These are phyloP conservation scores for Leptestheria dahalacensis DNA, from an alignment of 1,140 invertebrate genomes.

Conservation along the genomic window DNA sequence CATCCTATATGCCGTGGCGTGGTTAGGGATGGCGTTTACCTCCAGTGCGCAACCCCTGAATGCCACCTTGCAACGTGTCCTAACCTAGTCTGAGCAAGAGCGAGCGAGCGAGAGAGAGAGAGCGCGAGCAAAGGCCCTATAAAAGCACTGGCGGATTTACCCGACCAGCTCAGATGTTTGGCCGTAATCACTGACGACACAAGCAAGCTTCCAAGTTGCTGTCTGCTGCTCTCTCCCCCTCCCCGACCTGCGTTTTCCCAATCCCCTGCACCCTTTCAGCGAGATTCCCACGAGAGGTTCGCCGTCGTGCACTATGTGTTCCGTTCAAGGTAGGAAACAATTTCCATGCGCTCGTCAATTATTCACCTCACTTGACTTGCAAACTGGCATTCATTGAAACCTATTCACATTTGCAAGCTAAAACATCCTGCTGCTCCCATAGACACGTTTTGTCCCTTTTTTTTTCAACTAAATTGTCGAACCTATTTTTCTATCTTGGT, in stretches of 20 bases:
- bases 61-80: too few species aligned
- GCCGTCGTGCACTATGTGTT: background rate
- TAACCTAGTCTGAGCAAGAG: too few species aligned
- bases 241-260: background rate
- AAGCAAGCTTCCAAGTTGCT: too few species aligned
- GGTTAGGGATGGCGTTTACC: too few species aligned
- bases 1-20: too few species aligned
- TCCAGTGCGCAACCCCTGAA: too few species aligned
- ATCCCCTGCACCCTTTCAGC: background rate
- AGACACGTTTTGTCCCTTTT: background rate
- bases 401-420: background rate
- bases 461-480: background rate
- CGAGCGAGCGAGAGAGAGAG: too few species aligned
- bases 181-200: background rate
- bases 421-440: background rate
- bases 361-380: background rate
- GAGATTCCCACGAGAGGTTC: background rate
- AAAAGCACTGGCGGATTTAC: background rate
- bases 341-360: background rate
- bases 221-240: background rate
- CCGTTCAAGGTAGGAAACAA: background rate
- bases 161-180: background rate
- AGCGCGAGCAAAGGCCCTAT: background rate
- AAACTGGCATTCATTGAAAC: background rate
- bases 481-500: background rate